These are phyloP conservation scores for Syritta pipiens DNA, from an alignment of 2,888 invertebrate genomes.

Conservation along the genomic window DNA sequence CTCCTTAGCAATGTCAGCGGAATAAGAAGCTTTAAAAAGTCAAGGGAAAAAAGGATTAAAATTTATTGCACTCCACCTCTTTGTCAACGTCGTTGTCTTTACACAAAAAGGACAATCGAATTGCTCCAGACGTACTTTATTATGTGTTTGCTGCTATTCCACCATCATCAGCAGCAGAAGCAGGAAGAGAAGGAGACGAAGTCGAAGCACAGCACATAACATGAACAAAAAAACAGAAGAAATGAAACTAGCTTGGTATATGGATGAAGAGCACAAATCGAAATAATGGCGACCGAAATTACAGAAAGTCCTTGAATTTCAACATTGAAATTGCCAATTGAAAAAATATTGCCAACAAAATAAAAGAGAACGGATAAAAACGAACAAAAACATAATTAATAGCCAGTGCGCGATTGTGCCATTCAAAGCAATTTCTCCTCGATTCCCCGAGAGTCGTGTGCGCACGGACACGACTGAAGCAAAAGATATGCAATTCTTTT, in stretches of 20 bases:
- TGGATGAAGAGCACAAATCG: conserved; percentile 27
- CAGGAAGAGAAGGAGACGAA: conserved; percentile 3
- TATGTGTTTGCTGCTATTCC: conserved; percentile 40
- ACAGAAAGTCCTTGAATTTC: conserved; percentile 51
- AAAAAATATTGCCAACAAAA: conserved; percentile 55
- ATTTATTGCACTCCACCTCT: conserved; percentile 56
- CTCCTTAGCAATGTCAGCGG: not conserved
- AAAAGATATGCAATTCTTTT: conserved; percentile 9
- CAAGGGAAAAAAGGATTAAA: conserved; percentile 49
- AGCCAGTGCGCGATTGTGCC: conserved; percentile 68
- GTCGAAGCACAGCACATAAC: conserved; percentile 45
- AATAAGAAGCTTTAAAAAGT: conserved; percentile 13
- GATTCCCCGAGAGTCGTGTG: conserved; percentile 13
- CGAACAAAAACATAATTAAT: conserved; percentile 61
- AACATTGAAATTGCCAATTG: conserved; percentile 59
- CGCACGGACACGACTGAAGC: not conserved
- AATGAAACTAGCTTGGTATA: not conserved
- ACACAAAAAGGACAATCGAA: conserved; percentile 69
- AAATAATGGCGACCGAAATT: conserved; percentile 67
- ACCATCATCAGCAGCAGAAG: not conserved
- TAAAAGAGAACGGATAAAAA: conserved; percentile 29
- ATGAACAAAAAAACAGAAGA: conserved; percentile 35
- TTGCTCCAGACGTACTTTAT: conserved; percentile 70
- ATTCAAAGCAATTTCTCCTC: conserved; percentile 63
- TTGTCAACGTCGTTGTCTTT: not conserved